These are phyloP conservation scores for Papilio polyxenes DNA, from an alignment of 1,140 invertebrate species.

Conservation along the genomic window DNA sequence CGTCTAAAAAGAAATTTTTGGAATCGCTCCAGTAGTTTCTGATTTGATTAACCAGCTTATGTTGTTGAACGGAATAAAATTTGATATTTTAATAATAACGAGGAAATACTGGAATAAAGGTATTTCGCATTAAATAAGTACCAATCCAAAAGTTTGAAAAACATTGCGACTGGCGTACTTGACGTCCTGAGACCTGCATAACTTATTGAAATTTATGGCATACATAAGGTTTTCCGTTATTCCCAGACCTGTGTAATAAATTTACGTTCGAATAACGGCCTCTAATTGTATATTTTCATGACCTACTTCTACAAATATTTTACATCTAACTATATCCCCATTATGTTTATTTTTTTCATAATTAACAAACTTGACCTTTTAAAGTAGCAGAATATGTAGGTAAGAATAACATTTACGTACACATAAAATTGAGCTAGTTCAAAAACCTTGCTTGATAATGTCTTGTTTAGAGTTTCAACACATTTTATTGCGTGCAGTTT, in stretches of 20 bases:
- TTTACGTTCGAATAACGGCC: background rate
- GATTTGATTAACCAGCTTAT: too few relatives aligned
- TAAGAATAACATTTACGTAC: background rate
- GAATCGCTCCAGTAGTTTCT: too few relatives aligned
- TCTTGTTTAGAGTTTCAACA: background rate
- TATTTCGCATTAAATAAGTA: background rate
- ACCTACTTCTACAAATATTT: background rate
- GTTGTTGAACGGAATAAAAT: too few relatives aligned
- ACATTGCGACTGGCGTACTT: background rate
- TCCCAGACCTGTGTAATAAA: constrained; percentile 4
- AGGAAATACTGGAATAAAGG: too few relatives aligned
- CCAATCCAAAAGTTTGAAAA: background rate
- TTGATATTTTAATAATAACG: too few relatives aligned
- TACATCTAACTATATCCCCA: background rate
- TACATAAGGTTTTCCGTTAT: constrained; percentile 1
- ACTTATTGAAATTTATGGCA: constrained; percentile 11
- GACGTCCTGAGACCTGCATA: background rate
- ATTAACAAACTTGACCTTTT: too few relatives aligned
- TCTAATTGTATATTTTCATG: constrained; percentile 6
- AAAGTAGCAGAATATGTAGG: too few relatives aligned
- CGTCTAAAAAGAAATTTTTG: too few relatives aligned
- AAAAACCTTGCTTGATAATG: background rate
- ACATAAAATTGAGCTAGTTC: background rate
- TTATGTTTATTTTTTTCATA: background rate
- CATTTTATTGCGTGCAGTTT: constrained; percentile 12